Percentiles rank a stretch among this genome's conserved stretches.
phyloP scores from a whole-genome alignment of 2,888 invertebrate species.

The Dryobotodes eremita region DNA sequence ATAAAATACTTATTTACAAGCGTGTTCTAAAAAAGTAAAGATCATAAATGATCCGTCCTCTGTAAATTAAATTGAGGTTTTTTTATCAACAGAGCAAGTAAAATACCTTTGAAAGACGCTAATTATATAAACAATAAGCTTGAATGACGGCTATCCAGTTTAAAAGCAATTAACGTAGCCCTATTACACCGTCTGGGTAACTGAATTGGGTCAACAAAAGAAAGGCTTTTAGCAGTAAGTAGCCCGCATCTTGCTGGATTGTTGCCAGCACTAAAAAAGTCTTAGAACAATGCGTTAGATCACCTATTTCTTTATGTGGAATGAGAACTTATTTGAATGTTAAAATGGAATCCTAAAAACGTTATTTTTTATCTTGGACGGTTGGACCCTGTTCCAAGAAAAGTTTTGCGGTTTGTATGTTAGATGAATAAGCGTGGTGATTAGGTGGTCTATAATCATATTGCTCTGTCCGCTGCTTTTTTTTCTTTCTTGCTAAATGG shows the following conservation, averaged over 20 bases:
- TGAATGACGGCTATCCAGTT: constrained; percentile 42
- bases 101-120: constrained; percentile 34
- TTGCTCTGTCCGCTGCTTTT: not conserved
- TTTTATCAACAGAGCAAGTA: constrained; percentile 12
- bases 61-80: constrained; percentile 14
- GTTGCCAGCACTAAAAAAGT: constrained; percentile 57
- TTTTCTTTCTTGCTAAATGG: too few species aligned
- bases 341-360: not conserved
- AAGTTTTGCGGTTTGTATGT: not conserved
- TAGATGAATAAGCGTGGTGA: not conserved
- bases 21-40: not conserved
- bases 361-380: not conserved
- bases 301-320: not conserved
- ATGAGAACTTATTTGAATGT: constrained; percentile 19
- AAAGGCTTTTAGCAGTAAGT: constrained; percentile 49
- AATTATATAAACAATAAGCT: constrained; percentile 55
- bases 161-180: constrained; percentile 33
- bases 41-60: not conserved
- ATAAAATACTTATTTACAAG: not conserved
- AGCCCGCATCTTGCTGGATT: constrained; percentile 41
- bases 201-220: constrained; percentile 57
- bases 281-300: constrained; percentile 26
- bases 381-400: not conserved
- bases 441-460: not conserved
- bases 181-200: constrained; percentile 33